Evolutionary conservation across 2,888 invertebrate species (phyloP), one percentile per base, ranked within the genome.

Genomic region (Heliconius aoede): DNA sequence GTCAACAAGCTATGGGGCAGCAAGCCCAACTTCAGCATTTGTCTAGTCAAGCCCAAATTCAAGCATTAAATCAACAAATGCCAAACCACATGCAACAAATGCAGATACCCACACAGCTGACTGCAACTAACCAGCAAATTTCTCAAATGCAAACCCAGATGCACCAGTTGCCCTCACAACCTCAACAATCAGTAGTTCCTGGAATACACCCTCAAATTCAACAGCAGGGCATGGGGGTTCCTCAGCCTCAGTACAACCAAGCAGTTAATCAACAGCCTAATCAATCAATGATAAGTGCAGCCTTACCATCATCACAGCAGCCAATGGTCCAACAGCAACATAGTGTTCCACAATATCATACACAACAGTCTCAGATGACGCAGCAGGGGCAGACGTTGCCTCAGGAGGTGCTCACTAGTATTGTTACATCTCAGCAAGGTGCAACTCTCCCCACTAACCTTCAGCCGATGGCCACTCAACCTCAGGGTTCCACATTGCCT

Each of bases 401-500:
- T 67, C 94, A 93, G 86, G 93, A 93, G 88, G 93, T 93, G 87
- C 93, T 93, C 82, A 88, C 93, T 81, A 93, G 87, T 89, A 94
- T 94, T 85, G 93, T 92, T 78, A 88, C 93, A 85, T 93, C 93
- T 84, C 94, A 94, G 84, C 94, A 91, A 90, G 94, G 94, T 89
- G 90, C 92, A 81, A 91, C 94, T 78, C 83, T 95, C 80, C 92
- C 94, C 79, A 85, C 87, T 76, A 94, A 93, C 83, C 89, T 95
- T 40, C 95, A 94, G 80, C 87, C 89, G 0, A 93, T 94, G 92
- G 88, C 88, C 26, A 89, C 92, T 76, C 94, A 92, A 82, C 93
- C 93, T 36, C 95, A 95, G 82, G 95, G 95, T n/a, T 90, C 95
- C 0, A 95, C 95, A n/a, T 90, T 95, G 82, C 95, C 95, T 58